A percentile compares a stretch with the other conserved stretches of the same genome.
Conservation (phyloP, 2,797 vertebrate species). For the Odontamblyopus lacepedii region DNA sequence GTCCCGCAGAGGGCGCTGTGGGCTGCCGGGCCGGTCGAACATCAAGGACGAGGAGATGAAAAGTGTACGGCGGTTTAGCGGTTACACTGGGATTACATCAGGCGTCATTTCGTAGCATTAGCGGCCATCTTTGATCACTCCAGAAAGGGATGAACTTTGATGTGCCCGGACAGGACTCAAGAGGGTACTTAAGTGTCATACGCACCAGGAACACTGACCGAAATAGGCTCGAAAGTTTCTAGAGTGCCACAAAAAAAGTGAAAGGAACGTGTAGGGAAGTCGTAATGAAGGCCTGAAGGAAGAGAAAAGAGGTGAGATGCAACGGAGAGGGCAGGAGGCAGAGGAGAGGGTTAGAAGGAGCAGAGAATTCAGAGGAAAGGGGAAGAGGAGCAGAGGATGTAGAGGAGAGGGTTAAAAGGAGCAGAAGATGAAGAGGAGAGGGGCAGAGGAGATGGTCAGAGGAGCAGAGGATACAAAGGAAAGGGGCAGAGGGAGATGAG, state of each 20-base stretch:
- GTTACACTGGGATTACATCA: conserved; percentile 69
- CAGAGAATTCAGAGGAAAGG: no score
- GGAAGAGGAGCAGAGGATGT: no score
- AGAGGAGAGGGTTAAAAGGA: no score
- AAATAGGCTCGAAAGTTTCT: conserved; percentile 13
- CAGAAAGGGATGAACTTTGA: conserved; percentile 44
- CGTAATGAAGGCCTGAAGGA: not conserved
- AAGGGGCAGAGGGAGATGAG: no score
- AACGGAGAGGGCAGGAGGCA: not conserved
- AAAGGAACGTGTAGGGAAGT: not conserved
- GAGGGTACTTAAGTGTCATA: conserved; percentile 16
- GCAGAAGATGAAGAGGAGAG: no score
- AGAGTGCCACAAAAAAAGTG: not conserved
- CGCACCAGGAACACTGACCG: conserved; percentile 10
- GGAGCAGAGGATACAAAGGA: no score
- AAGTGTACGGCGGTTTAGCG: conserved; percentile 45
- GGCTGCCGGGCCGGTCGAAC: conserved; percentile 47
- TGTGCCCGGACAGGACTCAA: conserved; percentile 39
- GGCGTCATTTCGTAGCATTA: conserved; percentile 40
- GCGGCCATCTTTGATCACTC: conserved; percentile 58
- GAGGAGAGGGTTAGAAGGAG: not conserved
- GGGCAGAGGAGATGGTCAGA: no score
- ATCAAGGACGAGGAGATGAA: conserved; percentile 60
- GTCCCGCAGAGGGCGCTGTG: conserved; percentile 42
- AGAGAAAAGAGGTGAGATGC: not conserved